Evolutionary conservation across 2,797 vertebrate species (phyloP), one percentile per base, ranked within the genome.

Genomic region (Hippoglossus hippoglossus): DNA sequence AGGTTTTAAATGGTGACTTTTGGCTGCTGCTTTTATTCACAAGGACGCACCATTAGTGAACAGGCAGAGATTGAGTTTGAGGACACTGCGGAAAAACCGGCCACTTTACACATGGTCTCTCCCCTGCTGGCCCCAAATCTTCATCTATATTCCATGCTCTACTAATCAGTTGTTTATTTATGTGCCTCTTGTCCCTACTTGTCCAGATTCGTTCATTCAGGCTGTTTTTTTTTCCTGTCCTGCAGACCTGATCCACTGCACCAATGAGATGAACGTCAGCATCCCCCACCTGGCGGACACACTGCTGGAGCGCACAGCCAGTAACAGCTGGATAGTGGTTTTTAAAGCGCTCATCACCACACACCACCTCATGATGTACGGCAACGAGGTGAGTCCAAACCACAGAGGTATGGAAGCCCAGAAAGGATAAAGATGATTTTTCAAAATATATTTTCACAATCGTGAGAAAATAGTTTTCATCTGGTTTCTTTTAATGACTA

Each of bases 361-460:
- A 50, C 97, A 99, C 94, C 96, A 99, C 92, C 96, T 99, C 92
- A 99, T 98, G 97, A 97, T 98, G 95, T 96, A 98, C 61, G 97
- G 97, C 87, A 97, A 97, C 18, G 97, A 99, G 97, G 97, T 98
- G 92, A 96, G 15, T 46, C 15, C 6, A 1, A 19, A 5, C 1
- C 25, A 57, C 59, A 2, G 3, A 7, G 0, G 9, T 5, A 22
- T 6, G 13, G 4, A 25, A 16, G 6, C 41, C 41, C n/a, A 6
- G 6, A 24, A 12, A 22, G 36, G 24, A 8, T 34, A 60, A 49
- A 49, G 3, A 72, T 19, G 18, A 18, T 4, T 16, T 15, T 44
- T n/a, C n/a, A n/a, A n/a, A n/a, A n/a, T n/a, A n/a, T n/a, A n/a
- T n/a, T 16, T 36, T 11, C 34, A 36, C 34, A 36, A 36, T 36